Base-by-base conservation (phyloP, 2,113 vertebrate genomes). In the Alligator sinensis region DNA sequence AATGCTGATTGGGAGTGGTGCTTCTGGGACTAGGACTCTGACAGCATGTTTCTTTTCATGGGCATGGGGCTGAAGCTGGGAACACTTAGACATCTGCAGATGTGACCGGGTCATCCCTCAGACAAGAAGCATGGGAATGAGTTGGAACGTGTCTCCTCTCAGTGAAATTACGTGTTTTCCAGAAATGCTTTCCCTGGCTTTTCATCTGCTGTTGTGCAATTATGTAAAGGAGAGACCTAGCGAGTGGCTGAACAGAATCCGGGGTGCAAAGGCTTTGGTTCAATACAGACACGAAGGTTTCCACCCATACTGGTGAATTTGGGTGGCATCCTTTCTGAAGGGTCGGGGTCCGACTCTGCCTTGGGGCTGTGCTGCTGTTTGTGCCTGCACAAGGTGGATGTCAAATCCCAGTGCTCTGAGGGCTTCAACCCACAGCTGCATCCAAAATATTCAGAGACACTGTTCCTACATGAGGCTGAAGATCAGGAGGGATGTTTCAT, bases 361-460 rank as follows among this genome's bases (percentile, higher is more conserved):
- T 24, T 6, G 4, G 63, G 57, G 75, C 30, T 78, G 58, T 76
- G 27, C 28, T 1, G n/a, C 78, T 19, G 1, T 30, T 64, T 77
- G 0, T 1, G 2, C 68, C 19, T 5, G 11, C 17, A 38, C 30
- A 1, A 27, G 47, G 2, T 11, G 18, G 3, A 3, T 59, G 64
- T 38, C 54, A 30, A 70, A 38, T 11, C 2, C 66, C 5, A n/a
- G 28, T n/a, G 30, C 28, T 68, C 66, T 7, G 14, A 66, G 13
- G 3, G 19, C 77, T 54, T 1, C 0, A 68, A 62, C 57, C 76
- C 78, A 54, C 5, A 0, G 1, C 0, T 2, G 1, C 57, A 34
- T 3, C 64, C 25, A 38, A 21, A 63, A 0, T 24, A 54, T 62
- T 86, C 22, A 25, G 30, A 75, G 28, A 8, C 34, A 15, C 25